These are phyloP conservation scores for Thecophora atra DNA, from an alignment of 2,888 invertebrate genomes.

Conservation along the genomic window DNA sequence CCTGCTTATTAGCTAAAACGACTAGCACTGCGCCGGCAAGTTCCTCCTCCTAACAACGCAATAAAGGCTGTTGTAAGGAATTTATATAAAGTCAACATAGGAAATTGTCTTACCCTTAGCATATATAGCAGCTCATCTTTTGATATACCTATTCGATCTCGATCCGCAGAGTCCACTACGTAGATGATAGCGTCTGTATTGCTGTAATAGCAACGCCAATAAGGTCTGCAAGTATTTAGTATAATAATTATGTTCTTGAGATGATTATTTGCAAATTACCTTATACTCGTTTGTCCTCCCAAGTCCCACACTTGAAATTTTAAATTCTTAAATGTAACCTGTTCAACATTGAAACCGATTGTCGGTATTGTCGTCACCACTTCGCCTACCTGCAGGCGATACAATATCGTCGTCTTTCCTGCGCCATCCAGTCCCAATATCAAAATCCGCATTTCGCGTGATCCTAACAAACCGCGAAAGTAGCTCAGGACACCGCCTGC, in stretches of 20 bases:
- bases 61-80: conserved; percentile 4
- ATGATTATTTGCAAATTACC: conserved; percentile 68
- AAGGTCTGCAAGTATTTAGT: conserved; percentile 76
- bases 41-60: conserved; percentile 91
- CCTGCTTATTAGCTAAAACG: conserved; percentile 98
- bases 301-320: conserved; percentile 99
- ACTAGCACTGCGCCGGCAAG: conserved; percentile 94
- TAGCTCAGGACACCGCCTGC: conserved; percentile 95
- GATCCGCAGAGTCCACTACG: conserved; percentile 98
- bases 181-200: conserved; percentile 99
- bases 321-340: conserved; percentile 98
- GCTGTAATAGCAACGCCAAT: conserved; percentile 99
- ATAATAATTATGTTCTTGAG: neutral
- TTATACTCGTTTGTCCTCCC: conserved; percentile 98
- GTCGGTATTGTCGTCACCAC: conserved; percentile 98
- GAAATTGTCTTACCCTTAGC: conserved; percentile 79
- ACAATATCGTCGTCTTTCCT: conserved; percentile 98
- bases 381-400: conserved; percentile 97
- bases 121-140: conserved; percentile 98
- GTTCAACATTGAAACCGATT: conserved; percentile 98
- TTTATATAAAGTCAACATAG: neutral
- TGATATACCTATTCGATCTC: conserved; percentile 98
- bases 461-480: conserved; percentile 94
- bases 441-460: conserved; percentile 96
- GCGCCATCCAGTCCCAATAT: conserved; percentile 98